Evolutionary conservation across 53 echinoderm and acorn worm species (phyloP).

Genomic region (Hippasteria phrygiana): DNA sequence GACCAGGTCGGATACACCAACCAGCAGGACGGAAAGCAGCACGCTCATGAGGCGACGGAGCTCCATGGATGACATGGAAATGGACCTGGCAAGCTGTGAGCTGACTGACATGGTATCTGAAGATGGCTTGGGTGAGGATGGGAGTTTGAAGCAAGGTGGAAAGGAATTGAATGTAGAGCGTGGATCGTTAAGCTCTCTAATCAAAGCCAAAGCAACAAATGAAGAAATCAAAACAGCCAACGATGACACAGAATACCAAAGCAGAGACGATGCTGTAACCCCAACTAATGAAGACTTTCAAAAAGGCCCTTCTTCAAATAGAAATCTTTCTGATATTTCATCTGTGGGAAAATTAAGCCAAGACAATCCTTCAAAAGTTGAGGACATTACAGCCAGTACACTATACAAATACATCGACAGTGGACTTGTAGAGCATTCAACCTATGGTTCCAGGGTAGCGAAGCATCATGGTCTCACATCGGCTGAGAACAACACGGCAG

Average conservation of each 20-base stretch:
- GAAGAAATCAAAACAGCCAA: slow-evolving; percentile 34
- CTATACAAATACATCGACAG: neutral
- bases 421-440: slow-evolving; percentile 1
- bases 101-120: slow-evolving; percentile 66
- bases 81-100: slow-evolving; percentile 54
- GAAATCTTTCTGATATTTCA: neutral
- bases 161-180: slow-evolving; percentile 22
- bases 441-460: neutral
- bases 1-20: slow-evolving; percentile 33
- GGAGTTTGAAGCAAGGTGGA: slow-evolving; percentile 24
- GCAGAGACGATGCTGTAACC: neutral
- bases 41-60: slow-evolving; percentile 39
- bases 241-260: slow-evolving; percentile 48
- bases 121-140: slow-evolving; percentile 56
- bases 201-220: slow-evolving; percentile 7
- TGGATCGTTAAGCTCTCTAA: slow-evolving; percentile 20
- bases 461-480: neutral
- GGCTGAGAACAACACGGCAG: neutral
- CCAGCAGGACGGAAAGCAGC: slow-evolving; percentile 36
- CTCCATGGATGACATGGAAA: slow-evolving; percentile 44
- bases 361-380: neutral
- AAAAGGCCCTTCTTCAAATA: neutral
- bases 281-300: slow-evolving; percentile 45
- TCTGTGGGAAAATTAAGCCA: neutral
- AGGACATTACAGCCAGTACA: slow-evolving; percentile 39